Evolutionary conservation across 37 sponge, comb jelly and placozoan species (phyloP), one percentile per base, ranked within the genome.

Genomic region (Theonella swinhoei): DNA sequence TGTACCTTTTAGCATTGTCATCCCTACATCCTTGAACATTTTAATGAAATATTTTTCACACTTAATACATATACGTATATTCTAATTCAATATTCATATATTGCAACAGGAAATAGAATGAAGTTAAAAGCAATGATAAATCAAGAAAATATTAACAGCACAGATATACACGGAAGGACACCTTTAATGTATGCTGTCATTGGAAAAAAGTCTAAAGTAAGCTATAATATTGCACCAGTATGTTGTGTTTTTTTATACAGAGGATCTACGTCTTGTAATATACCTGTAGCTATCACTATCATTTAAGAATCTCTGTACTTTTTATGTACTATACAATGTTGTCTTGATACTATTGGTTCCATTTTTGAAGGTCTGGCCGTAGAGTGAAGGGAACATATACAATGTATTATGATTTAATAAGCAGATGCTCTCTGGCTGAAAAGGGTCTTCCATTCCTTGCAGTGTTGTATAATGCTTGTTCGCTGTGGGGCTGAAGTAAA

Each of bases 101-200:
- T 7, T 37, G 43, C 62, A 4, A 24, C 41, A 90, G 91, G 91
- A 68, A 86, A 90, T 42, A 36, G 82, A 17, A 65, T 24, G 8
- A 72, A 42, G 29, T 39, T 85, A 30, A 90, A 85, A 64, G 26
- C 66, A 42, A n/a, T 81, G 40, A 77, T 70, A n/a, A 35, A 42
- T 22, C 76, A 76, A 42, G 25, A 69, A 32, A 86, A 67, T 67
- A 85, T 89, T 23, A 84, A 95, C 78, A 75, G 75, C 59, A 40
- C 64, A 4, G 96, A 95, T 71, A 80, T 39, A 0, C 69, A 47
- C 23, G 90, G 92, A 1, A 76, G 85, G 24, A 95, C 96, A 32
- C 88, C 96, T 58, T 82, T 92, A 22, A 95, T 92, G 90, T 92
- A 95, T 79, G 82, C 96, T 35, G 90, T 87, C 14, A 79, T 90